Evolutionary conservation across 2,888 invertebrate species (phyloP).

Genomic region (Acanthosoma haemorrhoidale): DNA sequence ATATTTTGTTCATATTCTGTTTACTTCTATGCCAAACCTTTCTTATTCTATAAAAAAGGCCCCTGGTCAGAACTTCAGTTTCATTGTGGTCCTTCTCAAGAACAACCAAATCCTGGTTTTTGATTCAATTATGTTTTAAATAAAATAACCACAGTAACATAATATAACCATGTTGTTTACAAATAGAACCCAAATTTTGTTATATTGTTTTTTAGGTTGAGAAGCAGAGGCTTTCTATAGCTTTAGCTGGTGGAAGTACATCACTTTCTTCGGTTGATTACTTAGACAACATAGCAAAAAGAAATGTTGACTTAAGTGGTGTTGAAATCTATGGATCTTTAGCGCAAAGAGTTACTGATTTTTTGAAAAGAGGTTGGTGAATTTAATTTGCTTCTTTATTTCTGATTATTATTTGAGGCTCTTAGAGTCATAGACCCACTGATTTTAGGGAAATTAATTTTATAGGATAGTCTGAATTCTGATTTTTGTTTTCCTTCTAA

Average conservation of each 20-base stretch:
- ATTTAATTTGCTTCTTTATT: no score
- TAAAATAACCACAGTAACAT: background rate
- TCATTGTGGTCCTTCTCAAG: no score
- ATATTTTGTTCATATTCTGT: no score
- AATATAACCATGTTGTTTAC: background rate
- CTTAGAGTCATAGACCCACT: no score
- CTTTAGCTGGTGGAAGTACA: slow-evolving; percentile 28
- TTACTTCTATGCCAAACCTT: no score
- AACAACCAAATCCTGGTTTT: no score
- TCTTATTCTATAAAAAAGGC: no score
- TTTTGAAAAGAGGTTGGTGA: slow-evolving; percentile 6
- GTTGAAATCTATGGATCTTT: background rate
- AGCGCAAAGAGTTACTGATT: slow-evolving; percentile 29
- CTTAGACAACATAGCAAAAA: slow-evolving; percentile 31
- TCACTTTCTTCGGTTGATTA: slow-evolving; percentile 36
- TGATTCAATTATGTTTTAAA: background rate
- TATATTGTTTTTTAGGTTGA: slow-evolving; percentile 34
- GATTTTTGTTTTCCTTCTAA: no score
- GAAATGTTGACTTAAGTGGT: background rate
- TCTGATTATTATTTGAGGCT: no score
- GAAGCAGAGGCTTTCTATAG: slow-evolving; percentile 34
- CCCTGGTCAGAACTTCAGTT: no score
- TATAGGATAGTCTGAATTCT: no score
- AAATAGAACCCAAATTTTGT: background rate
- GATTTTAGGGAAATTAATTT: no score